Evolutionary conservation across 2,888 invertebrate species (phyloP), one percentile per base, ranked within the genome.

Genomic region (Didymodactylos carnosus): DNA sequence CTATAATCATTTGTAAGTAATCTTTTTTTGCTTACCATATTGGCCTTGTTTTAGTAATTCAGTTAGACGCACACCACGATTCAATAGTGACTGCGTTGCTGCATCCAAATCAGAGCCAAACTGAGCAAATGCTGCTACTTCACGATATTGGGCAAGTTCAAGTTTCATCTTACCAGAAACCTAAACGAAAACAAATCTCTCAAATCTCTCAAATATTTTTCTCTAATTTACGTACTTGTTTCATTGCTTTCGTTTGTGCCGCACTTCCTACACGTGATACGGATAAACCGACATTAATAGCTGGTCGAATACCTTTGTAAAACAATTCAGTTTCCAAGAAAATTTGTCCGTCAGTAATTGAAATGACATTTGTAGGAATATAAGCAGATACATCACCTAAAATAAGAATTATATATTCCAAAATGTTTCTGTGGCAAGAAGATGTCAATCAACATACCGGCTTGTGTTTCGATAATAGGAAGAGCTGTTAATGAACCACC

Each of bases 351-450:
- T 97, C 97, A 78, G 97, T 97, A 87, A 97, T 97, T 84, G 95
- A 97, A 85, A 98, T 97, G 81, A 97, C 97, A 85, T 98, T 97
- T 86, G 97, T 97, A 84, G 97, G 97, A 89, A 97, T 98, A 90
- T 98, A 98, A 78, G 97, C 97, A 75, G 97, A 97, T 85, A 97
- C 97, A 86, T 97, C 97, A 86, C 62, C 62, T 62, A 62, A 35
- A 62, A 35, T 19, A 35, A 27, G 16, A 29, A 8, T 16, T 16
- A 29, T 27, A n/a, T n/a, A n/a, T n/a, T n/a, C n/a, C n/a, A n/a
- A n/a, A n/a, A n/a, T n/a, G n/a, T n/a, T n/a, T 29, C 1, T 27
- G 6, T 13, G 29, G 23, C 23, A 10, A 49, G 11, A 53, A 6
- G 16, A 23, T 10, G 8, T 8, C 8, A 2, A 19, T 11, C n/a